Evolutionary conservation across 2,113 vertebrate species (phyloP).

Genomic region (Microtus oregoni): DNA sequence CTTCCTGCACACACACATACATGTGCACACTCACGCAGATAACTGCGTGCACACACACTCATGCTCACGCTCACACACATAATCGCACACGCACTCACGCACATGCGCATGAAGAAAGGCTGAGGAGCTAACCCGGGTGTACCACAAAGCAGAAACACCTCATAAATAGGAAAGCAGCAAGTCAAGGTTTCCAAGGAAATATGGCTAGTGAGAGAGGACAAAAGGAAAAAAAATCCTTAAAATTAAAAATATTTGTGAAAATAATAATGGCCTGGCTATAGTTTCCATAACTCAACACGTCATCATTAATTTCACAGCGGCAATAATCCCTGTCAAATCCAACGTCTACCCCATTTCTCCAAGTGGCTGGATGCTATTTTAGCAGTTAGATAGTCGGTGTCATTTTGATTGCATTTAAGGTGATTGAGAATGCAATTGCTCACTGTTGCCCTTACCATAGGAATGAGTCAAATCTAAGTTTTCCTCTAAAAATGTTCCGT

Average conservation of each 20-base stretch:
- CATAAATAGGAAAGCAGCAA: conserved; percentile 11
- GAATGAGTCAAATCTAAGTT: conserved; percentile 78
- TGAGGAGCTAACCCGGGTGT: not conserved
- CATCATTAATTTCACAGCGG: conserved; percentile 61
- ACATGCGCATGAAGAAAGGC: not conserved
- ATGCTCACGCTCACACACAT: not conserved
- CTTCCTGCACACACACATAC: not conserved
- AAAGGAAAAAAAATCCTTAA: not conserved
- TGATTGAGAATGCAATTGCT: conserved; percentile 75
- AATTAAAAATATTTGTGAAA: conserved; percentile 29
- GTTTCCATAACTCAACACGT: conserved; percentile 17
- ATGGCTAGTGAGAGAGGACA: not conserved
- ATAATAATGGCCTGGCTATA: not conserved
- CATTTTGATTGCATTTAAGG: conserved; percentile 72
- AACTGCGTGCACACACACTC: not conserved
- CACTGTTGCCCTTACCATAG: conserved; percentile 60
- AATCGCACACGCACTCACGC: too few species aligned
- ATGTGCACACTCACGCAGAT: too few species aligned
- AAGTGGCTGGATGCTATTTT: conserved; percentile 63
- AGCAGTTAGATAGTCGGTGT: conserved; percentile 69
- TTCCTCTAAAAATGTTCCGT: conserved; percentile 82
- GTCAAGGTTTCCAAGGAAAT: not conserved
- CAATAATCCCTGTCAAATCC: conserved; percentile 48
- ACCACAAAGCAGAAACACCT: not conserved
- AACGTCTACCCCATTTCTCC: conserved; percentile 48